Percentiles rank a stretch among this genome's conserved stretches.
phyloP scores from a whole-genome alignment of 1,140 invertebrate species.

The Leptinotarsa lineolata region DNA sequence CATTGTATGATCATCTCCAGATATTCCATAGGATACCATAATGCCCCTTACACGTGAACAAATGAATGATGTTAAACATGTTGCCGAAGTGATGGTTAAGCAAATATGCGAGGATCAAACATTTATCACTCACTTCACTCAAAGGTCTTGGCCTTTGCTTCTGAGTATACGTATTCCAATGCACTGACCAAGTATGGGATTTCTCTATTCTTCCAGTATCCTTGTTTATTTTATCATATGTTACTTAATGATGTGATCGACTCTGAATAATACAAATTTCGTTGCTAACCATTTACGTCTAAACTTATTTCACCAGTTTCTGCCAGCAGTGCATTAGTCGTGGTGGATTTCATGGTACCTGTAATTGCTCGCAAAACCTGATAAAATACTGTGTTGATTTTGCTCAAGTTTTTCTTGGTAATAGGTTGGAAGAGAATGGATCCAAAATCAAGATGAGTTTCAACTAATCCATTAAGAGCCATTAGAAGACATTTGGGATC shows the following conservation, averaged over 20 bases:
- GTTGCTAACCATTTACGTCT: not conserved
- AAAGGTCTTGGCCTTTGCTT: no score
- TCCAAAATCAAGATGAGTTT: no score
- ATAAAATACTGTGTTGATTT: not conserved
- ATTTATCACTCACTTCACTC: no score
- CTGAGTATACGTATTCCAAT: not conserved
- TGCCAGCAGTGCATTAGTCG: constrained; percentile 15
- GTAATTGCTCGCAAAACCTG: not conserved
- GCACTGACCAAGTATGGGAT: not conserved
- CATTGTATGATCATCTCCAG: no score
- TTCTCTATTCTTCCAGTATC: not conserved
- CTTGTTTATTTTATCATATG: not conserved
- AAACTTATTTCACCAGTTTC: not conserved
- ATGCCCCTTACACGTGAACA: no score
- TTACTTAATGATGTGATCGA: not conserved
- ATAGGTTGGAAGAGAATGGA: no score
- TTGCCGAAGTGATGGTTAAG: no score
- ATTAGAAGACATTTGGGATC: no score
- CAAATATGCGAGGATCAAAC: no score
- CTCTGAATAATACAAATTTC: not conserved
- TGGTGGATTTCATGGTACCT: constrained; percentile 22
- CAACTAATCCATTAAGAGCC: no score
- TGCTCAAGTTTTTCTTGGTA: not conserved
- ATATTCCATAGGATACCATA: no score
- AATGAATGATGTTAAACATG: no score